Percentiles rank a stretch among this genome's conserved stretches.
Conservation (phyloP, 2,888 invertebrate species). For the Epinotia brunnichana region DNA sequence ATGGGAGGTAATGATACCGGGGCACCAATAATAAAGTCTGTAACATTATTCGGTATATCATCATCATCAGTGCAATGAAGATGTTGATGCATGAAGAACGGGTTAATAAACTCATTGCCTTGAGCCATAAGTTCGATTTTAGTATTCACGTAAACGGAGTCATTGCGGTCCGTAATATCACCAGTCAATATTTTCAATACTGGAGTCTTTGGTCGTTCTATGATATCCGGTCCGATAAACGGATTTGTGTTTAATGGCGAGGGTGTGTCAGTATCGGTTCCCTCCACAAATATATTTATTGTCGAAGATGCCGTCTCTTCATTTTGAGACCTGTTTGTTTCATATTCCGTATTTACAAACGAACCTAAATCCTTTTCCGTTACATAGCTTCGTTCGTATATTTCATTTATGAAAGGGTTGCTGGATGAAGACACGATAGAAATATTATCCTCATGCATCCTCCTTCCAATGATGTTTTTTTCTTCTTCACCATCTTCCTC, state of each 20-base stretch:
- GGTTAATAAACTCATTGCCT: constrained; percentile 70
- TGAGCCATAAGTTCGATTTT: constrained; percentile 53
- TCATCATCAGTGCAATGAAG: constrained; percentile 50
- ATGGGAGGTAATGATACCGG: constrained; percentile 78
- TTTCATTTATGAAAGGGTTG: constrained; percentile 70
- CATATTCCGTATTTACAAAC: constrained; percentile 71
- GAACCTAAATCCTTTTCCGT: constrained; percentile 66
- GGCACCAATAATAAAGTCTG: constrained; percentile 81
- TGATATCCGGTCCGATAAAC: constrained; percentile 58
- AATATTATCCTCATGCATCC: constrained; percentile 57
- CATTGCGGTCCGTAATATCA: constrained; percentile 59
- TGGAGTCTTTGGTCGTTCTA: constrained; percentile 72
- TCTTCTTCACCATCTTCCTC: constrained; percentile 45
- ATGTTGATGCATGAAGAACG: constrained; percentile 68
- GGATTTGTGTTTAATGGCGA: constrained; percentile 60
- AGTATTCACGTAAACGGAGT: constrained; percentile 61
- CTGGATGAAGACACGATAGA: constrained; percentile 58
- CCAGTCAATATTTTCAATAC: constrained; percentile 73
- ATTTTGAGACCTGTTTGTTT: constrained; percentile 71
- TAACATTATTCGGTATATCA: constrained; percentile 53
- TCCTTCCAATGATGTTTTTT: constrained; percentile 54
- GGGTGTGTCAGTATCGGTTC: constrained; percentile 49
- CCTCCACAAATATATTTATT: constrained; percentile 64
- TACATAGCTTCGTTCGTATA: constrained; percentile 59
- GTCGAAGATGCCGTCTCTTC: constrained; percentile 64